Evolutionary conservation across 2,113 vertebrate species (phyloP).

Genomic region (Brevimyrus niger): DNA sequence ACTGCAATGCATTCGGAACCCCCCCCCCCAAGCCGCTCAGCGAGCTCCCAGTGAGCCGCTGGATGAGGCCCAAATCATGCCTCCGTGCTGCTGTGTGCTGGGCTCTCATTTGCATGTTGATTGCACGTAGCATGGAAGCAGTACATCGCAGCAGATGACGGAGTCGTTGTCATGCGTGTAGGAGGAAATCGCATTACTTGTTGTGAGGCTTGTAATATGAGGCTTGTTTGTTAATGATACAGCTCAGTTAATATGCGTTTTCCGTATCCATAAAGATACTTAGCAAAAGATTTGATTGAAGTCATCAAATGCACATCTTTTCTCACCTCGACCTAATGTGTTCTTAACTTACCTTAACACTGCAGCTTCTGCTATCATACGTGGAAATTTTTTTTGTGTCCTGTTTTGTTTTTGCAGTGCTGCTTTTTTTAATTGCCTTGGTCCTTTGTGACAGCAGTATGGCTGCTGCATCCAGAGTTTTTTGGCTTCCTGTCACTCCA

Average conservation of each 20-base stretch:
- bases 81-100: background rate
- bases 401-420: background rate
- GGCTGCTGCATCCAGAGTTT: background rate
- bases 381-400: background rate
- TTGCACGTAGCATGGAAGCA: background rate
- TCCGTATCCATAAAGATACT: background rate
- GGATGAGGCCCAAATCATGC: background rate
- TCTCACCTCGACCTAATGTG: background rate
- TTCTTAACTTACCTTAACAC: background rate
- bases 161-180: background rate
- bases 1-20: background rate
- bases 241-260: background rate
- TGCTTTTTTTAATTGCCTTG: background rate
- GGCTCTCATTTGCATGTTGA: background rate
- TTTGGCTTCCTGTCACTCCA: background rate
- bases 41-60: background rate
- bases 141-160: background rate
- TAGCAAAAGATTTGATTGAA: background rate
- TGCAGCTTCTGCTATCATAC: background rate
- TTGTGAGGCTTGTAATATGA: background rate
- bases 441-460: background rate
- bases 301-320: background rate
- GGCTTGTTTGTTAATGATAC: background rate
- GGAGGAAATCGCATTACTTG: background rate
- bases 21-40: background rate